phyloP scores from a whole-genome alignment of 2,797 vertebrate species.

The Poeciliopsis infans region DNA sequence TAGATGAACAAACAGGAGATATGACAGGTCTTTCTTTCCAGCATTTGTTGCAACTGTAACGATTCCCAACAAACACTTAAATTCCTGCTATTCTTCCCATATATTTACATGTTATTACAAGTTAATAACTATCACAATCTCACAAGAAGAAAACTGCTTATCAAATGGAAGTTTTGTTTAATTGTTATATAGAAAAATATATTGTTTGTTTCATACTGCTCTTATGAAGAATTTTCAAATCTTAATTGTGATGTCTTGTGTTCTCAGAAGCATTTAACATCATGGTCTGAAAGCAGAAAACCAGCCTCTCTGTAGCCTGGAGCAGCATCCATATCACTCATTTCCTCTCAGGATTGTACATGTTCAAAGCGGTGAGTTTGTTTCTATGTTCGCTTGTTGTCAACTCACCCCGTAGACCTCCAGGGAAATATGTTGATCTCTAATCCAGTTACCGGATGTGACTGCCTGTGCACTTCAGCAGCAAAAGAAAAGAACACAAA shows the following conservation, averaged over 20 bases:
- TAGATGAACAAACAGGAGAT: background rate
- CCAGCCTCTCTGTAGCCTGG: background rate
- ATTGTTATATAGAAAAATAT: background rate
- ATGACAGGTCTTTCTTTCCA: background rate
- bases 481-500: constrained; percentile 7
- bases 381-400: constrained; percentile 28
- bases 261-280: constrained; percentile 9
- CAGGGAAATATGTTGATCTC: constrained; percentile 39
- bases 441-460: constrained; percentile 48
- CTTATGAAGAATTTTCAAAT: background rate
- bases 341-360: constrained; percentile 12
- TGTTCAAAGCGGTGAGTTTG: constrained; percentile 18
- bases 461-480: constrained; percentile 33
- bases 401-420: constrained; percentile 3
- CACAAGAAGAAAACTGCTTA: background rate
- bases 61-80: background rate
- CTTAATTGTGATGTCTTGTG: background rate
- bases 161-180: background rate
- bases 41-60: background rate
- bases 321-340: constrained; percentile 12
- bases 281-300: constrained; percentile 2
- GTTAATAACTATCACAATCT: background rate
- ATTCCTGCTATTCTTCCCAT: background rate
- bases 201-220: background rate
- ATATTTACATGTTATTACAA: background rate